Percentiles rank a stretch among this genome's conserved stretches.
Evolutionary conservation across 1,140 invertebrate species (phyloP).

Genomic region (Gonioctena quinquepunctata): DNA sequence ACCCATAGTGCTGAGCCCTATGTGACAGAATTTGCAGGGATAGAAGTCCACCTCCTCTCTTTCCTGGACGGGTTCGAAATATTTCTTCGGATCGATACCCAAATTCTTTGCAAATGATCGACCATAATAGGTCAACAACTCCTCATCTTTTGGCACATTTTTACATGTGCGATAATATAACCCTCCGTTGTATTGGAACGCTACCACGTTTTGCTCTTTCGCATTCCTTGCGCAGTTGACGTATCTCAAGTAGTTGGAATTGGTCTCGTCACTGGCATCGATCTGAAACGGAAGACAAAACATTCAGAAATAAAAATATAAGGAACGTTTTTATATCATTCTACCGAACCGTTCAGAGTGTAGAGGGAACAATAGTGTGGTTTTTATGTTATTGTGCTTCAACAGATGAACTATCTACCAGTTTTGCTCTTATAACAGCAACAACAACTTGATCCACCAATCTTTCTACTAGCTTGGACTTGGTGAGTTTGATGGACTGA

Average conservation of each 20-base stretch:
- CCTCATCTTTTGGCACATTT: conserved; percentile 57
- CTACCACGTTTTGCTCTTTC: conserved; percentile 62
- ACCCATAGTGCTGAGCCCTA: not conserved
- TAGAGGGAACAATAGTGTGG: no score
- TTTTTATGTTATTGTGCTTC: no score
- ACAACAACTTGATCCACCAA: no score
- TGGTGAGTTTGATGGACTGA: no score
- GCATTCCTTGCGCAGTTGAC: conserved; percentile 62
- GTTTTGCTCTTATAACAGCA: no score
- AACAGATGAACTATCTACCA: no score
- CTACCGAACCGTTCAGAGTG: no score
- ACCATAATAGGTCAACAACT: conserved; percentile 64
- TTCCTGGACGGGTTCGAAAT: conserved; percentile 19
- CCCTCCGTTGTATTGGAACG: conserved; percentile 62
- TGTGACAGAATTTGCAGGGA: conserved; percentile 16
- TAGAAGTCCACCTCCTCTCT: not conserved
- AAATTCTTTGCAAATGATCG: conserved; percentile 55
- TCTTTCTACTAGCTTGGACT: no score
- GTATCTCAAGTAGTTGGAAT: conserved; percentile 65
- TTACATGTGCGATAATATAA: conserved; percentile 63
- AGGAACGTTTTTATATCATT: no score
- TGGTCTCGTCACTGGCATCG: conserved; percentile 51
- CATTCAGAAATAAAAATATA: no score
- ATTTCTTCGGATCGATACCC: conserved; percentile 29
- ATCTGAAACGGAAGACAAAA: no score